Base-by-base conservation (phyloP, 2,797 vertebrate genomes). In the Clarias fuscus region DNA sequence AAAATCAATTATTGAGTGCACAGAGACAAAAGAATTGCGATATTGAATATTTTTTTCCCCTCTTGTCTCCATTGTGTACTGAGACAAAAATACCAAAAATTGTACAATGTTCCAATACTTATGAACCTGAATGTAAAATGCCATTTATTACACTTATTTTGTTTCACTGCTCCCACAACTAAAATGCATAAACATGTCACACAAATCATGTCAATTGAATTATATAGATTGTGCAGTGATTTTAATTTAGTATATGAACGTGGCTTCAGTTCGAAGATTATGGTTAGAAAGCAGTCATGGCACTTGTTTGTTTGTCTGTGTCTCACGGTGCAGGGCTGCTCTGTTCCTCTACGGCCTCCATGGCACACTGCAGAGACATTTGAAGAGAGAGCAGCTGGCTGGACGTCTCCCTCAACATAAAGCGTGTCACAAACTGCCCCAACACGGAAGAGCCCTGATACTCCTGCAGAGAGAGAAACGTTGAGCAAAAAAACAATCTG, bases 341-440 rank as follows among this genome's bases (percentile, higher is more conserved):
- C 94, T 98, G 97, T 88, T 98, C 96, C 78, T 98, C 97, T 0
- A 95, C 96, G 0, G 96, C 97, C 93, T 98, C 98, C 97, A 96
- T 96, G 83, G 97, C 97, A 88, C 96, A 97, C 91, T 98, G 97
- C 92, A 98, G 93, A 71, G 96, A 97, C 91, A 94, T 96, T 93
- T 98, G 97, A 7, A 98, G 95, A 68, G 97, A 99, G 89, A 97
- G 95, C 85, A 99, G 94, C 94, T 98, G 97, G 92, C 94, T 97
- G 90, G 97, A 93, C 0, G 97, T 97, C 94, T 98, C 97, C 90
- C 97, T 96, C 89, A 98, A 88, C 93, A 98, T 95, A 93, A 98
- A 98, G 10, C 96, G 95, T 91, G 98, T 98, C 89, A 98, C 97
- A 92, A 98, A 98, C 93, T 98, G 97, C 90, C 97, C 96, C 94